These are phyloP conservation scores for Glyptemys insculpta DNA, from an alignment of 2,797 vertebrate genomes.

Conservation along the genomic window DNA sequence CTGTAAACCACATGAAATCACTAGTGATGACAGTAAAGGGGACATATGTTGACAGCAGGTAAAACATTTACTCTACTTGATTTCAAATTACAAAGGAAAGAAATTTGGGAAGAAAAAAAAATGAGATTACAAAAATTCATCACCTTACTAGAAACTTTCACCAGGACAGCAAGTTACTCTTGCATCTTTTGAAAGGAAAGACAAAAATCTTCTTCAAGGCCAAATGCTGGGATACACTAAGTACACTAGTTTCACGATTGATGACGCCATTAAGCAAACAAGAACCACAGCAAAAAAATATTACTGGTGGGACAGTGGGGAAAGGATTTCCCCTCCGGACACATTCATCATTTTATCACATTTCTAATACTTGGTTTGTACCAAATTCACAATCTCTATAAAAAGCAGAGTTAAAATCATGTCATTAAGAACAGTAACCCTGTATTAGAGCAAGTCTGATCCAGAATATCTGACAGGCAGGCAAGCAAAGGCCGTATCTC, in stretches of 20 bases:
- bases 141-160: fast-evolving
- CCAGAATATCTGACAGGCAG: background rate
- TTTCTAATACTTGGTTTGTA: background rate
- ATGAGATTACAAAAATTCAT: background rate
- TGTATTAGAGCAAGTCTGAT: background rate
- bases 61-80: background rate
- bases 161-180: background rate
- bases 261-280: background rate
- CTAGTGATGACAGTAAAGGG: background rate
- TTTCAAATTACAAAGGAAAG: background rate
- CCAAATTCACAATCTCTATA: background rate
- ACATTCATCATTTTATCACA: background rate
- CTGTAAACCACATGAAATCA: conserved; percentile 77
- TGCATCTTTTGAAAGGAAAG: background rate
- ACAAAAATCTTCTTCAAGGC: background rate
- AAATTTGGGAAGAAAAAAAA: background rate
- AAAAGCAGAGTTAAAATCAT: background rate
- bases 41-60: background rate
- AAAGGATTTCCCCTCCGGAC: background rate
- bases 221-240: background rate
- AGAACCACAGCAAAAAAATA: background rate
- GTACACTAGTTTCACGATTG: background rate
- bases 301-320: background rate
- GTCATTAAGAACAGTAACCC: background rate
- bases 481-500: background rate